These are phyloP conservation scores for Palloptera scutellata DNA, from an alignment of 2,888 invertebrate species.

Conservation along the genomic window DNA sequence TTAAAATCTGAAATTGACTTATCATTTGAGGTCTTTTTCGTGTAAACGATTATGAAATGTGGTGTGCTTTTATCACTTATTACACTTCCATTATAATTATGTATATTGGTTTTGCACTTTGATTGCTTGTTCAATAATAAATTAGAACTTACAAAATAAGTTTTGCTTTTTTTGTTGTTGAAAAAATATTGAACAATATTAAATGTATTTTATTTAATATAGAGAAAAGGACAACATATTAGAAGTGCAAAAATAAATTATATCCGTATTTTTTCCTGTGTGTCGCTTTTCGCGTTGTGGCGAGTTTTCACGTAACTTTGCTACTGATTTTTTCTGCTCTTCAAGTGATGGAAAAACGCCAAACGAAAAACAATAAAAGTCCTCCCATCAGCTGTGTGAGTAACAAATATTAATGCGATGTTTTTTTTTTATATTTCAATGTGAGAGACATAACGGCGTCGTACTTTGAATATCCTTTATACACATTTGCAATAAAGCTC, in stretches of 20 bases:
- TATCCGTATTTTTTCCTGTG: background rate
- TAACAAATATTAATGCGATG: background rate
- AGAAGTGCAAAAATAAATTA: conserved; percentile 18
- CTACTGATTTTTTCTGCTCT: conserved; percentile 41
- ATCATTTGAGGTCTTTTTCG: too few relatives aligned
- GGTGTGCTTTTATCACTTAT: conserved; percentile 16
- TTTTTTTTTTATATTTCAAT: conserved; percentile 17
- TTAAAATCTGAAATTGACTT: conserved; percentile 27
- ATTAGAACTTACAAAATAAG: background rate
- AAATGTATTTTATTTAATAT: conserved; percentile 1
- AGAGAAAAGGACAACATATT: conserved; percentile 12
- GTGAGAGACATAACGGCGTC: conserved; percentile 29
- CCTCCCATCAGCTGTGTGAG: background rate
- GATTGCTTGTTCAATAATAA: background rate
- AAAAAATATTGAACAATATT: background rate
- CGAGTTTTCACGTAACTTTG: conserved; percentile 45
- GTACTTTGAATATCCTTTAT: conserved; percentile 6
- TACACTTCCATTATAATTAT: background rate
- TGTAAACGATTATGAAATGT: too few relatives aligned
- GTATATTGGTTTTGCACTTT: background rate
- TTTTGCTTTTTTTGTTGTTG: background rate
- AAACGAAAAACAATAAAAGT: too few relatives aligned
- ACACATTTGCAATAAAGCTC: background rate
- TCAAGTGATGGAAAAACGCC: background rate
- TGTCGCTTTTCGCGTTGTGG: conserved; percentile 15